Evolutionary conservation across 2,888 invertebrate species (phyloP).

Genomic region (Drosophila neotestacea): DNA sequence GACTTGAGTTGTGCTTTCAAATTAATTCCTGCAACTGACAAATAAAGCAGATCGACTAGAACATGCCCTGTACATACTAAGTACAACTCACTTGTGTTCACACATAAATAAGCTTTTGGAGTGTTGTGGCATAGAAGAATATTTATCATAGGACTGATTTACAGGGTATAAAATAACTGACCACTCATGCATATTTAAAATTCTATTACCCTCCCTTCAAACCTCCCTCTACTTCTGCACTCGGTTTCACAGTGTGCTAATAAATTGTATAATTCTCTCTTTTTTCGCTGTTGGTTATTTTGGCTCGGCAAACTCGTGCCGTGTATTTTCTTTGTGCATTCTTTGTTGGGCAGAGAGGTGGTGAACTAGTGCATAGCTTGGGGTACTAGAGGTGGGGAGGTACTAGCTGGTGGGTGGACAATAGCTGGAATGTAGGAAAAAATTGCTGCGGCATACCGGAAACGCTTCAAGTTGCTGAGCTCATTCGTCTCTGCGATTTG

Average conservation of each 20-base stretch:
- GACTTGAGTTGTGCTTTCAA: conserved; percentile 32
- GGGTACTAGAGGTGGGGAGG: conserved; percentile 1
- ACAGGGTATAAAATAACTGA: conserved; percentile 24
- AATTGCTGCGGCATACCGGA: conserved; percentile 81
- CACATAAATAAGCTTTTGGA: background rate
- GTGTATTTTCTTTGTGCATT: conserved; percentile 57
- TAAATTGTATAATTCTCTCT: conserved; percentile 66
- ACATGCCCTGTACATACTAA: background rate
- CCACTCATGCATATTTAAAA: conserved; percentile 59
- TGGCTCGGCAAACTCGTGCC: conserved; percentile 60
- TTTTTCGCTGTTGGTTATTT: conserved; percentile 42
- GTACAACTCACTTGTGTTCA: background rate
- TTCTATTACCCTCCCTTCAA: conserved; percentile 50
- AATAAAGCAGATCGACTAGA: background rate
- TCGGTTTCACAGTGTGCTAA: conserved; percentile 48
- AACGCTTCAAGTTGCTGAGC: conserved; percentile 77
- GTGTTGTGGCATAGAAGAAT: background rate
- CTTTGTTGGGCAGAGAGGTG: conserved; percentile 17
- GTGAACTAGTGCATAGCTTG: background rate
- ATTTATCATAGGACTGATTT: background rate
- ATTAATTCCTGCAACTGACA: conserved; percentile 32
- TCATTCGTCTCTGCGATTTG: conserved; percentile 82
- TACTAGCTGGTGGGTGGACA: conserved; percentile 14
- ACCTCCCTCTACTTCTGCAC: conserved; percentile 25
- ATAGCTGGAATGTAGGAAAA: conserved; percentile 49